Conservation (phyloP, 1,140 invertebrate genomes). For the Plectrocnemia conspersa region DNA sequence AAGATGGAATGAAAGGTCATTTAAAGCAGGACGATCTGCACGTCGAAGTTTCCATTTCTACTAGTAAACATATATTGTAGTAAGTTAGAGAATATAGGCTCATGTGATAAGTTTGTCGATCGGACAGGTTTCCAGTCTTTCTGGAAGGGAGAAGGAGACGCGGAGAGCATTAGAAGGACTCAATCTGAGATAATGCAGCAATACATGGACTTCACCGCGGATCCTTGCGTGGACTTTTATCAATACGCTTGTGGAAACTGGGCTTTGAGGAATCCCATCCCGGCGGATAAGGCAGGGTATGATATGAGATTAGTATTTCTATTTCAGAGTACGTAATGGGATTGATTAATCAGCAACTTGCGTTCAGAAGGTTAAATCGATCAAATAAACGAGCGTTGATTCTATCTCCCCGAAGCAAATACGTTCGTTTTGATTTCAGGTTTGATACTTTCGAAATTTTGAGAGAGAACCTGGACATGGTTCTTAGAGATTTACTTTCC, state of each 20-base stretch:
- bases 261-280: conserved; percentile 77
- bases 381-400: too few species aligned
- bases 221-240: conserved; percentile 91
- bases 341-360: too few species aligned
- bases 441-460: conserved; percentile 81
- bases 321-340: too few species aligned
- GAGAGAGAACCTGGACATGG: conserved; percentile 66
- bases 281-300: conserved; percentile 71
- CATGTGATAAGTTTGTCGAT: background rate
- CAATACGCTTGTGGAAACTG: conserved; percentile 86
- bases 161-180: conserved; percentile 49
- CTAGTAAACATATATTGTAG: background rate
- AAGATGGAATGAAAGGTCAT: conserved; percentile 10
- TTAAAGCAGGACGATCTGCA: conserved; percentile 6
- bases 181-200: conserved; percentile 64
- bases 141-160: conserved; percentile 32
- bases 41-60: background rate
- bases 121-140: conserved; percentile 21
- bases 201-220: conserved; percentile 69
- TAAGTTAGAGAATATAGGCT: background rate
- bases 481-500: conserved; percentile 64
- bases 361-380: too few species aligned
- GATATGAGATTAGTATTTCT: too few species aligned
- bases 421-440: conserved; percentile 40
- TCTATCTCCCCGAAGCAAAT: too few species aligned